A percentile compares a stretch with the other conserved stretches of the same genome.
Conservation (phyloP, 2,888 invertebrate genomes). For the Erannis defoliaria region DNA sequence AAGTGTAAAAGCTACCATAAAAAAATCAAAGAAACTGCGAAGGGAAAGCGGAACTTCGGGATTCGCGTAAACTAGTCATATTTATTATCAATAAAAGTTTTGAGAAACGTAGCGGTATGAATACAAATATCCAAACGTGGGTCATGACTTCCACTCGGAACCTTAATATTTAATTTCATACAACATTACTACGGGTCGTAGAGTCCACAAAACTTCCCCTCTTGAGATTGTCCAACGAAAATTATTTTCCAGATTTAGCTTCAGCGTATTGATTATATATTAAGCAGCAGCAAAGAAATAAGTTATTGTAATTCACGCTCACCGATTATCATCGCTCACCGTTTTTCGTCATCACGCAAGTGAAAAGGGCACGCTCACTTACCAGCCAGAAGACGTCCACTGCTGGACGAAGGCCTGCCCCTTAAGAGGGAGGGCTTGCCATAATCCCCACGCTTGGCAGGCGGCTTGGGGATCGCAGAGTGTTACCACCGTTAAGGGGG, state of each 20-base stretch:
- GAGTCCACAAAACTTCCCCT: slow-evolving; percentile 14
- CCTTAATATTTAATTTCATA: slow-evolving; percentile 33
- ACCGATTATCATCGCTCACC: too few relatives aligned
- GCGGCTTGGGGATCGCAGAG: too few relatives aligned
- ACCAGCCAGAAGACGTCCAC: too few relatives aligned
- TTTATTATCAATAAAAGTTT: slow-evolving; percentile 38
- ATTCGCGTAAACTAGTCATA: slow-evolving; percentile 32
- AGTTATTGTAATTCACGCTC: too few relatives aligned
- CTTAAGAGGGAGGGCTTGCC: too few relatives aligned
- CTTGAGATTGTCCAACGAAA: slow-evolving; percentile 15
- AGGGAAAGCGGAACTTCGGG: slow-evolving; percentile 1
- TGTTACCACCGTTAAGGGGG: too few relatives aligned
- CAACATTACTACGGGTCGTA: slow-evolving; percentile 27
- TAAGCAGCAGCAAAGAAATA: too few relatives aligned
- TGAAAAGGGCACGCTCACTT: too few relatives aligned
- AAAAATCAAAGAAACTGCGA: slow-evolving; percentile 8
- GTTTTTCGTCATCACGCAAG: too few relatives aligned
- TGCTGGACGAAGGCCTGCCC: too few relatives aligned
- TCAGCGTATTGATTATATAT: slow-evolving; percentile 13
- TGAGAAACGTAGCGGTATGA: slow-evolving; percentile 33
- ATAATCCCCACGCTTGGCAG: too few relatives aligned
- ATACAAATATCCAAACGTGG: slow-evolving; percentile 32
- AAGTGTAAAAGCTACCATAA: neutral
- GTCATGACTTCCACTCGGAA: slow-evolving; percentile 20
- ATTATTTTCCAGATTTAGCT: slow-evolving; percentile 12